These are phyloP conservation scores for Asteroscopus sphinx DNA, from an alignment of 2,888 invertebrate genomes.

Conservation along the genomic window DNA sequence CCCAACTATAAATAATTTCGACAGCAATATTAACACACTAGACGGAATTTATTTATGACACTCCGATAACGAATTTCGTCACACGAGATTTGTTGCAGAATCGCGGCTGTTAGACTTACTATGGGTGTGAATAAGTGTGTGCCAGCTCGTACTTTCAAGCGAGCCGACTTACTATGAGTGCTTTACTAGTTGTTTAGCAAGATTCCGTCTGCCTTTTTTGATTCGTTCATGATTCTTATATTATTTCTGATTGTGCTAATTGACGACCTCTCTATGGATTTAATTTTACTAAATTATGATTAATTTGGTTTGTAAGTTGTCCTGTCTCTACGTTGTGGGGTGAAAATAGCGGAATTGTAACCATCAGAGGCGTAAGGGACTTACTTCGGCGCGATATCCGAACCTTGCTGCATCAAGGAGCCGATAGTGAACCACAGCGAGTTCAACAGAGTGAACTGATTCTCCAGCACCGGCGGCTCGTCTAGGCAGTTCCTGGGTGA, in stretches of 20 bases:
- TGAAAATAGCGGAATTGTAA: constrained; percentile 70
- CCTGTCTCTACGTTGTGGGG: constrained; percentile 23
- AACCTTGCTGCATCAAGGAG: constrained; percentile 97
- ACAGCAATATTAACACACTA: no score
- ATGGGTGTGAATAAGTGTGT: no score
- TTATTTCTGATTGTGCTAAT: constrained; percentile 40
- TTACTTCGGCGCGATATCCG: constrained; percentile 97
- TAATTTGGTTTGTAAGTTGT: constrained; percentile 16
- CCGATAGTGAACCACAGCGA: constrained; percentile 98
- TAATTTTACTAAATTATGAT: constrained; percentile 20
- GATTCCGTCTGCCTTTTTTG: no score
- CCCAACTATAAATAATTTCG: no score
- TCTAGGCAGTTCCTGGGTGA: constrained; percentile 96
- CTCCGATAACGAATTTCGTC: no score
- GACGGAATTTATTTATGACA: no score
- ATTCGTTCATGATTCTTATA: no score
- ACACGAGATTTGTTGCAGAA: no score
- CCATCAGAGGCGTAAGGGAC: constrained; percentile 81
- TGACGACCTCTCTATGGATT: constrained; percentile 14
- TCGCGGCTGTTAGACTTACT: no score
- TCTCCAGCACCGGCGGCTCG: constrained; percentile 96
- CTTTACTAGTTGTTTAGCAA: no score
- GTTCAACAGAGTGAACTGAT: constrained; percentile 97
- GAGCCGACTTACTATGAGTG: no score
- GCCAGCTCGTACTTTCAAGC: no score